Evolutionary conservation across 2,113 vertebrate genomes (phyloP), one percentile per base, ranked within the genome.

Genomic region (Suricata suricatta): DNA sequence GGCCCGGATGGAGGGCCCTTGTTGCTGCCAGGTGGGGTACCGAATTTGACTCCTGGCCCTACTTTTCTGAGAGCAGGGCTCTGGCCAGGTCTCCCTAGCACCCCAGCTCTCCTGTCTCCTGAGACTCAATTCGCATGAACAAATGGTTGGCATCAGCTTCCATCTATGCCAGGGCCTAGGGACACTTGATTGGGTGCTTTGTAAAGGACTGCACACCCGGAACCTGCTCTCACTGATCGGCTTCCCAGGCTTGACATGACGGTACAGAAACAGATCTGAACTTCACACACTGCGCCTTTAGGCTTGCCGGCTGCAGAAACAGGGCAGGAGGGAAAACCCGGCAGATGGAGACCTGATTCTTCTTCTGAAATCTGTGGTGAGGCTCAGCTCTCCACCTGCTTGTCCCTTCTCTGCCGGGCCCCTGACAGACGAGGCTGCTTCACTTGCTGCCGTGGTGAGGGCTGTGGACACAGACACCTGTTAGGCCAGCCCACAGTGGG

Each of bases 401-500:
- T 38, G 50, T 57, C 52, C 86, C 63, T 83, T 63, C 60, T 93
- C 82, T 76, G 74, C 74, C 0, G 2, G 19, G 64, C 52, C 27
- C 68, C 77, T 23, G 2, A 23, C 15, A 0, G 50, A 68, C 0
- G 15, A 2, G 1, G 63, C 81, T 74, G 81, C 44, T 80, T 84
- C 35, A 0, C 2, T 38, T 4, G 38, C 35, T n/a, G 19, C 27
- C 2, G 0, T 9, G 1, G 64, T 6, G 60, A 8, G 11, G 33
- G 57, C 52, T n/a, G 5, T 12, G 66, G 25, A 57, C 41, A 64
- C 77, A 72, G 74, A 41, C 35, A 47, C 31, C 31, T 0, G 0
- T 29, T 66, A 84, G 66, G 15, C 71, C 33, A 47, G 71, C 41
- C 14, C 25, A 64, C 0, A 0, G 12, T 7, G 60, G 41, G 5